Evolutionary conservation across 2,113 vertebrate genomes (phyloP), one percentile per base, ranked within the genome.

Genomic region (Chaetodon auriga): DNA sequence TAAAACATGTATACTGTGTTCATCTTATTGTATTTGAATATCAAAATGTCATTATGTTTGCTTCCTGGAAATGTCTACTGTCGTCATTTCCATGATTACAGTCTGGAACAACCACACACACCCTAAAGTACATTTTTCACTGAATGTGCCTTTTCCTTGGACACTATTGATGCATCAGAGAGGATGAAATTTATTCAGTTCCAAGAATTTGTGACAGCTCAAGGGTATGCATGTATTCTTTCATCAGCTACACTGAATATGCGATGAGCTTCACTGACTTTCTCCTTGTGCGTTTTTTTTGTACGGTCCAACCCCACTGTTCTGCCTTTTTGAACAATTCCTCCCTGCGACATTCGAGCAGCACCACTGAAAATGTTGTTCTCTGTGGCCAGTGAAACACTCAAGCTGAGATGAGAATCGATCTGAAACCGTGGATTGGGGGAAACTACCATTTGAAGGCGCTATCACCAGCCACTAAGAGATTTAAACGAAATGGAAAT

Each of bases 401-500:
- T 87, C 46, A 69, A 62, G 72, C 75, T 69, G 78, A 87, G 82
- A 87, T 73, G 78, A 82, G 80, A 86, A 90, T 90, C 23, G 60
- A 87, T 77, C 84, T 80, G 35, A 79, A 80, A 75, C 79, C 19
- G 25, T 23, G 75, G 69, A 53, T 46, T 65, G 41, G 70, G 72
- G 79, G 46, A 76, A 87, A 72, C 36, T 35, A 57, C 61, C 49
- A 53, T 85, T 82, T 81, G 58, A 86, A 60, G 54, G 75, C 15
- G n/a, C 77, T 43, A 75, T 87, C 68, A 65, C 14, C 41, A 69
- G 48, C 71, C 76, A 61, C 80, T 74, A 48, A 83, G 68, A 87
- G 61, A 76, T 86, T 87, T 73, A 87, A 90, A 88, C 25, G 19
- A 79, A 80, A 90, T 88, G 83, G 71, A 87, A 90, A 91, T 86